Conservation (phyloP, 2,113 vertebrate genomes). For the Cichladusa arquata region DNA sequence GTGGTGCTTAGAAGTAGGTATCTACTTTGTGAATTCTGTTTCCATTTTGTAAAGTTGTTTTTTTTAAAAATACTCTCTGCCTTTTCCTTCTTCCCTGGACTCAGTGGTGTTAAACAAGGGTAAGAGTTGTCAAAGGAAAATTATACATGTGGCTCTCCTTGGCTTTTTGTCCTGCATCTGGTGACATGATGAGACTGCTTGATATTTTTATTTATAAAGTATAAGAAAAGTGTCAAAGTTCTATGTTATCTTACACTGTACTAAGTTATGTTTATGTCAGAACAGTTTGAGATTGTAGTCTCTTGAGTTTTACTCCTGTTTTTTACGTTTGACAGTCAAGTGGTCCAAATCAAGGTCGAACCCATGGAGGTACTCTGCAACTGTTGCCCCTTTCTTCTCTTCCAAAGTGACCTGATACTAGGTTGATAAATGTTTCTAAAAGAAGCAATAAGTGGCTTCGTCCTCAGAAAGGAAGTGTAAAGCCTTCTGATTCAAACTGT, state of each 20-base stretch:
- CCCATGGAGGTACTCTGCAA: background rate
- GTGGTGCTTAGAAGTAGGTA: background rate
- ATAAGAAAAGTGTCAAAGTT: background rate
- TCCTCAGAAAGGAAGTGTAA: slow-evolving; percentile 15
- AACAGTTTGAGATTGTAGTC: background rate
- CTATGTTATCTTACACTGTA: background rate
- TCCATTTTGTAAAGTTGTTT: background rate
- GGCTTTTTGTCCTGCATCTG: background rate
- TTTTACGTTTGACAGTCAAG: background rate
- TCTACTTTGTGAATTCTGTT: background rate
- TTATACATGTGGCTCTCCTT: fast-evolving
- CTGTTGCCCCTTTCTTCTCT: background rate
- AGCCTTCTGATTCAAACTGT: background rate
- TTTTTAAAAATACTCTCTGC: background rate
- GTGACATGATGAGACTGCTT: background rate
- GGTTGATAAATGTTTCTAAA: slow-evolving; percentile 34
- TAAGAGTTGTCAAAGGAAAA: background rate
- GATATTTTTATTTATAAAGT: background rate
- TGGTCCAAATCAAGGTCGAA: background rate
- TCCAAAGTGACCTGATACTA: background rate
- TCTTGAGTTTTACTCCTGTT: background rate
- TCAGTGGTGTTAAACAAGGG: background rate
- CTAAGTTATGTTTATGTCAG: background rate
- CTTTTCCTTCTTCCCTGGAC: background rate
- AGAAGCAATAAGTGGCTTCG: background rate